Evolutionary conservation across 2,797 vertebrate genomes (phyloP).

Genomic region (Chelon auratus): DNA sequence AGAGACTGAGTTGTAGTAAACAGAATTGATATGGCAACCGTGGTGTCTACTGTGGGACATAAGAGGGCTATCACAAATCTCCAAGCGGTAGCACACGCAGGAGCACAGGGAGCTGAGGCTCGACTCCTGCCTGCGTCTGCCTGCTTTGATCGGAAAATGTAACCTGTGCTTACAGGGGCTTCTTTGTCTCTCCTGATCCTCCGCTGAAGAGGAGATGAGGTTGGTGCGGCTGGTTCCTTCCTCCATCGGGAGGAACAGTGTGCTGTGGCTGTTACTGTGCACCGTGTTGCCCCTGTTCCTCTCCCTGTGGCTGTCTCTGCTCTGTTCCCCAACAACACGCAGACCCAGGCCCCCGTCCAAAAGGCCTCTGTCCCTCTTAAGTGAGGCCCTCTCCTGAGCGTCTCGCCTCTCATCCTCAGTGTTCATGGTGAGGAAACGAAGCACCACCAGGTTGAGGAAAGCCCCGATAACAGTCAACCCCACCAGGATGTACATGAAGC

Average conservation of each 20-base stretch:
- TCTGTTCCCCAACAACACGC: slow-evolving; percentile 43
- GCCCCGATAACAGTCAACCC: slow-evolving; percentile 96
- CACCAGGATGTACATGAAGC: slow-evolving; percentile 97
- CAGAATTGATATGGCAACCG: slow-evolving; percentile 85
- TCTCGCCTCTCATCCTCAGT: slow-evolving; percentile 89
- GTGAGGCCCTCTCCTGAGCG: slow-evolving; percentile 86
- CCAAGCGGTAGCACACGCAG: slow-evolving; percentile 88
- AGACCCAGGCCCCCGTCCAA: slow-evolving; percentile 72
- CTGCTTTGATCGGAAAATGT: slow-evolving; percentile 71
- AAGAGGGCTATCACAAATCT: slow-evolving; percentile 81
- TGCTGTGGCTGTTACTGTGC: slow-evolving; percentile 82
- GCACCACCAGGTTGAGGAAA: slow-evolving; percentile 96
- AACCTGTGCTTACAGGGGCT: slow-evolving; percentile 74
- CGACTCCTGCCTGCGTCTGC: slow-evolving; percentile 65
- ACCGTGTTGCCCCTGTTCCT: slow-evolving; percentile 74
- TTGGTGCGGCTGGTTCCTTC: slow-evolving; percentile 91
- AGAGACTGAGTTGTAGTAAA: slow-evolving; percentile 90
- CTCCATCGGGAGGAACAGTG: slow-evolving; percentile 87
- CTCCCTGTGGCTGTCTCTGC: slow-evolving; percentile 51
- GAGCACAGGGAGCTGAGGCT: slow-evolving; percentile 89
- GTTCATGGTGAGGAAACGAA: slow-evolving; percentile 96
- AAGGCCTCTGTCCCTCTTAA: slow-evolving; percentile 85
- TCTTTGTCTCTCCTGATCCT: slow-evolving; percentile 73
- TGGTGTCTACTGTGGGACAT: slow-evolving; percentile 80
- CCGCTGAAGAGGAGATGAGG: slow-evolving; percentile 85